These are phyloP conservation scores for Pectinophora gossypiella DNA, from an alignment of 1,140 invertebrate species.

Conservation along the genomic window DNA sequence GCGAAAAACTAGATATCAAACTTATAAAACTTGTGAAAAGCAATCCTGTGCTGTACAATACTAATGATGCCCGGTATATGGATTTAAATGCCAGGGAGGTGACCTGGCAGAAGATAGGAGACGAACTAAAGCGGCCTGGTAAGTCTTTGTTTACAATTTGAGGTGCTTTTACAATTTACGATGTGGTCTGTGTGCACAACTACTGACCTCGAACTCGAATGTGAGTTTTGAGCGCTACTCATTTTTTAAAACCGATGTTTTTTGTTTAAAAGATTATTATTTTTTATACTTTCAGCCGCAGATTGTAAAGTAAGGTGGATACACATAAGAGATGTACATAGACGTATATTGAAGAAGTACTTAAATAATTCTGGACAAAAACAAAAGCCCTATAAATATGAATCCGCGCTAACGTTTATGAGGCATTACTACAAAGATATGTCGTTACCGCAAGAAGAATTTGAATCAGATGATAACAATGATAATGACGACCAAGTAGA, in stretches of 20 bases:
- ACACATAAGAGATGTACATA: slow-evolving; percentile 64
- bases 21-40: slow-evolving; percentile 45
- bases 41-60: slow-evolving; percentile 51
- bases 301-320: slow-evolving; percentile 66
- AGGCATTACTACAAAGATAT: slow-evolving; percentile 52
- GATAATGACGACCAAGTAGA: slow-evolving; percentile 11
- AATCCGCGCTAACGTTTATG: slow-evolving; percentile 52
- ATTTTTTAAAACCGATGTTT: too few species aligned
- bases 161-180: slow-evolving; percentile 41
- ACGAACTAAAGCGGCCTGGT: slow-evolving; percentile 56
- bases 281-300: slow-evolving; percentile 46
- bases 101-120: slow-evolving; percentile 64
- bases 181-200: slow-evolving; percentile 1
- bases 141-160: slow-evolving; percentile 19
- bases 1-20: slow-evolving; percentile 48
- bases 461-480: slow-evolving; percentile 36
- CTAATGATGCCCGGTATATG: slow-evolving; percentile 55
- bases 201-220: too few species aligned
- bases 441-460: slow-evolving; percentile 14
- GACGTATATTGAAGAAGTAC: slow-evolving; percentile 47
- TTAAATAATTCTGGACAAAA: slow-evolving; percentile 20
- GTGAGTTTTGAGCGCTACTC: too few species aligned
- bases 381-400: slow-evolving; percentile 51
- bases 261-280: too few species aligned
- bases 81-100: slow-evolving; percentile 62